Evolutionary conservation across 1,140 invertebrate species (phyloP).

Genomic region (Eriosoma lanigerum): DNA sequence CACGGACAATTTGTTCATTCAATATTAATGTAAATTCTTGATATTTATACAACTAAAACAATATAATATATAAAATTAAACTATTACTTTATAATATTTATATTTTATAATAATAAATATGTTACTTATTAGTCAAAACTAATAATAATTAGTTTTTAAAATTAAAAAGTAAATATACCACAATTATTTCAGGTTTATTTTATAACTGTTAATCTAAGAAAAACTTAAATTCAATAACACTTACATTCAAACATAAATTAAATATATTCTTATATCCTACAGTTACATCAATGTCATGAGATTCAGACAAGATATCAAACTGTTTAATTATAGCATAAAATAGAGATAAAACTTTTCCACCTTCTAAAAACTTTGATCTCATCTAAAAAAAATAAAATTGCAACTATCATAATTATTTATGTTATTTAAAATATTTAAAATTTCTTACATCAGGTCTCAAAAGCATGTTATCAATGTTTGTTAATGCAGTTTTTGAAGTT

Average conservation of each 20-base stretch:
- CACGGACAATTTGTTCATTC: conserved; percentile 46
- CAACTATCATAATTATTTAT: background rate
- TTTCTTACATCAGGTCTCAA: conserved; percentile 41
- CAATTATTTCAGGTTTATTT: background rate
- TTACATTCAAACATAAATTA: conserved; percentile 44
- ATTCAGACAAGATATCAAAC: conserved; percentile 44
- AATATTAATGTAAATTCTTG: conserved; percentile 43
- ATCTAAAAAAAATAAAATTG: background rate
- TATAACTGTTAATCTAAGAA: background rate
- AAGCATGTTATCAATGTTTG: conserved; percentile 38
- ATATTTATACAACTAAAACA: conserved; percentile 43
- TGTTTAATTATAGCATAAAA: conserved; percentile 47
- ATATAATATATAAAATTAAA: background rate
- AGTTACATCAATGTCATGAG: conserved; percentile 46
- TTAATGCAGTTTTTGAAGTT: conserved; percentile 26
- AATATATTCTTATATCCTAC: conserved; percentile 47
- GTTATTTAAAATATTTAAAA: background rate
- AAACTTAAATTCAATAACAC: background rate
- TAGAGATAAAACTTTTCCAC: conserved; percentile 40
- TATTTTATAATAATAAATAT: too few species aligned
- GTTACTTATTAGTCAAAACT: too few species aligned
- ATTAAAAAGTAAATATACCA: too few species aligned
- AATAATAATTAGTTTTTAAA: too few species aligned
- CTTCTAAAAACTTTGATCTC: conserved; percentile 50
- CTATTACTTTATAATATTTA: too few species aligned